These are phyloP conservation scores for Serrognathus titanus DNA, from an alignment of 2,888 invertebrate genomes.

Conservation along the genomic window DNA sequence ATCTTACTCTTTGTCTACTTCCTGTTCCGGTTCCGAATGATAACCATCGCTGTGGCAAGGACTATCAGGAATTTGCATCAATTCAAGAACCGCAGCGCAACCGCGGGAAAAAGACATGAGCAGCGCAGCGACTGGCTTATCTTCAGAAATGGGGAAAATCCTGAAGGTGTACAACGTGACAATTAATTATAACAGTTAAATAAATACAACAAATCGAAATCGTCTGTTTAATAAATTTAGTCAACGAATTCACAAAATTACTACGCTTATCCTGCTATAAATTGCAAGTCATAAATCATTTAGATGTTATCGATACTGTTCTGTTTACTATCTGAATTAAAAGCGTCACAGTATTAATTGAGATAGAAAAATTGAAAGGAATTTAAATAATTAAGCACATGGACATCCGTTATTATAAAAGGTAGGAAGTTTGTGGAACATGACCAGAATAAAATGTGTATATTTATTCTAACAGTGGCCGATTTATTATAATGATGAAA, in stretches of 20 bases:
- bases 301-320: too few relatives aligned
- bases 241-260: background rate
- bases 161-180: slow-evolving; percentile 25
- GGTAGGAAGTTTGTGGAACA: too few relatives aligned
- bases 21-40: slow-evolving; percentile 73
- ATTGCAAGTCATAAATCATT: too few relatives aligned
- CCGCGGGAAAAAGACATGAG: slow-evolving; percentile 73
- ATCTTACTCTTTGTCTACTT: slow-evolving; percentile 42
- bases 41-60: slow-evolving; percentile 74
- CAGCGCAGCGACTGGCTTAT: slow-evolving; percentile 66
- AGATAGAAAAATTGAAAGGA: too few relatives aligned
- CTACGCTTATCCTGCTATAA: background rate
- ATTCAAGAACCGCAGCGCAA: slow-evolving; percentile 69
- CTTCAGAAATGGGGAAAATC: slow-evolving; percentile 42
- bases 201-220: background rate
- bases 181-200: background rate
- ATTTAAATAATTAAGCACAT: too few relatives aligned
- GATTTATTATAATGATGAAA: background rate
- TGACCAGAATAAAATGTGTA: too few relatives aligned
- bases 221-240: too few relatives aligned
- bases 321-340: too few relatives aligned
- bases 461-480: too few relatives aligned
- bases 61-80: slow-evolving; percentile 61
- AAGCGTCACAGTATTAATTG: too few relatives aligned
- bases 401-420: too few relatives aligned